phyloP scores from a whole-genome alignment of 2,888 invertebrate genomes.

The Pachydiplax longipennis region DNA sequence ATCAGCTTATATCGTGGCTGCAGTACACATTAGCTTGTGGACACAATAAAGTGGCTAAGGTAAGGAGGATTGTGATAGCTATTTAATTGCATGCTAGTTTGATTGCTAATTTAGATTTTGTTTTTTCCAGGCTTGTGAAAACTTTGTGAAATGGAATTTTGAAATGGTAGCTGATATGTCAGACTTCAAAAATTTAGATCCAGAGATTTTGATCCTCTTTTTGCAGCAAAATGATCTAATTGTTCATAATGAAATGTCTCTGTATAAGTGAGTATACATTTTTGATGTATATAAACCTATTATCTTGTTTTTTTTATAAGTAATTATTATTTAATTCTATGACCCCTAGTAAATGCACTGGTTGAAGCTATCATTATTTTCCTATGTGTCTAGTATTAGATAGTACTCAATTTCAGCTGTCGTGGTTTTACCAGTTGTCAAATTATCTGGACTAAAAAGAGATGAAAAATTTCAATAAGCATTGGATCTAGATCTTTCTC shows the following conservation, averaged over 20 bases:
- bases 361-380: too few relatives aligned
- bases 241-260: conserved; percentile 84
- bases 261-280: conserved; percentile 68
- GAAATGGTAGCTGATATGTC: conserved; percentile 79
- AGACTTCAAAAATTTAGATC: conserved; percentile 84
- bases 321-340: too few relatives aligned
- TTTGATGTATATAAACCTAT: background rate
- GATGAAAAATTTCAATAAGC: too few relatives aligned
- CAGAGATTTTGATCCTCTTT: conserved; percentile 77
- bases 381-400: too few relatives aligned
- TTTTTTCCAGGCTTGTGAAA: conserved; percentile 70
- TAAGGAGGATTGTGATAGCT: conserved; percentile 52
- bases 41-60: conserved; percentile 73
- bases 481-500: too few relatives aligned
- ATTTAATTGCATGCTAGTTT: conserved; percentile 6
- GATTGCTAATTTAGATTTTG: background rate
- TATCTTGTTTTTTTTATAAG: background rate
- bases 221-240: conserved; percentile 88
- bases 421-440: too few relatives aligned
- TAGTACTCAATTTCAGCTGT: too few relatives aligned
- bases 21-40: conserved; percentile 88
- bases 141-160: conserved; percentile 91
- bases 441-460: too few relatives aligned
- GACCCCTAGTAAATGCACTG: too few relatives aligned
- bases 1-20: conserved; percentile 87